phyloP scores from a whole-genome alignment of 2,888 invertebrate genomes.

The Cerceris rybyensis region DNA sequence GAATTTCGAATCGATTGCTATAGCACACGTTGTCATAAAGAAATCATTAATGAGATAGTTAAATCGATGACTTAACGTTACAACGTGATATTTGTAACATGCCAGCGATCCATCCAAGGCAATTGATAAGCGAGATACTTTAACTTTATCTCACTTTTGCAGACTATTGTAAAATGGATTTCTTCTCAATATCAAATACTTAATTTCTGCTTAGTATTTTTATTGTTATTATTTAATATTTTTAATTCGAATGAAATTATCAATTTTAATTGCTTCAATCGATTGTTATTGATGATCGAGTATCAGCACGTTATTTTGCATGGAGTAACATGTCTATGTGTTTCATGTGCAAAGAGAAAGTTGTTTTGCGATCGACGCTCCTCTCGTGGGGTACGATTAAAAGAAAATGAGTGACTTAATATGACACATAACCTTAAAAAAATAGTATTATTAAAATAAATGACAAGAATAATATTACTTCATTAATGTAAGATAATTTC shows the following conservation, averaged over 20 bases:
- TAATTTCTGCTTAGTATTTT: not conserved
- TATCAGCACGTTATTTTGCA: not conserved
- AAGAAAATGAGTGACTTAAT: constrained; percentile 1
- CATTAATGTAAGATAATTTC: constrained; percentile 11
- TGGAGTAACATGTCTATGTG: constrained; percentile 12
- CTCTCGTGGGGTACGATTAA: no score
- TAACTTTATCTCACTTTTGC: no score
- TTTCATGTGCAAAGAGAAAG: constrained; percentile 4
- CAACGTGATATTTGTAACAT: not conserved
- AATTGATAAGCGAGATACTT: no score
- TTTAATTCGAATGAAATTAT: not conserved
- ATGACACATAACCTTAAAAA: constrained; percentile 10
- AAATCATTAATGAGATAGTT: not conserved
- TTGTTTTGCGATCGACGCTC: not conserved
- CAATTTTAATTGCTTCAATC: not conserved
- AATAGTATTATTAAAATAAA: constrained; percentile 6
- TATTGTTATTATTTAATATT: not conserved
- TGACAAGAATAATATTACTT: constrained; percentile 5
- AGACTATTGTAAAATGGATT: no score
- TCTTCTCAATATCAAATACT: not conserved
- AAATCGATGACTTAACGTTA: not conserved
- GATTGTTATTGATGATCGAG: not conserved
- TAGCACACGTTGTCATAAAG: not conserved
- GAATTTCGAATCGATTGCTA: constrained; percentile 3
- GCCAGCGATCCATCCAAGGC: no score